Percentiles rank a stretch among this genome's conserved stretches.
These are phyloP conservation scores for Epinephelus coioides DNA, from an alignment of 2,797 vertebrate genomes.

Conservation along the genomic window DNA sequence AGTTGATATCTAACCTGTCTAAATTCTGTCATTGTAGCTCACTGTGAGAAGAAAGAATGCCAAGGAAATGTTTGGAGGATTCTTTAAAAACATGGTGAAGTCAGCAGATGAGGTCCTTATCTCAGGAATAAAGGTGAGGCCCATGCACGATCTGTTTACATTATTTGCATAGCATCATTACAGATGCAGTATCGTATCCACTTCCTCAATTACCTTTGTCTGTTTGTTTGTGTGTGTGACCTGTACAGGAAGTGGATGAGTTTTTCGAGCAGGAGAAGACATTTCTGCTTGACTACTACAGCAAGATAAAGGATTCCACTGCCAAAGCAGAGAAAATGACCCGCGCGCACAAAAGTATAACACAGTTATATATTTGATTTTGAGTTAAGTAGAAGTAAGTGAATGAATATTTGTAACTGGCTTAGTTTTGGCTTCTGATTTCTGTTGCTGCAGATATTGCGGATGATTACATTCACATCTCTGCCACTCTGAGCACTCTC, in stretches of 20 bases:
- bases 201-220: slow-evolving; percentile 4
- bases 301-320: slow-evolving; percentile 96
- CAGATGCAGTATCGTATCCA: neutral
- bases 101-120: slow-evolving; percentile 97
- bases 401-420: slow-evolving; percentile 7
- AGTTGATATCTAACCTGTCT: slow-evolving; percentile 17
- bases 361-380: neutral
- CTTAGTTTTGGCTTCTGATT: slow-evolving; percentile 51
- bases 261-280: slow-evolving; percentile 99
- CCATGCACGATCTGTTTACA: neutral
- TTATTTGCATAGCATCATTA: neutral
- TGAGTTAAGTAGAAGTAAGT: neutral
- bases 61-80: slow-evolving; percentile 98
- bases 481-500: slow-evolving; percentile 90
- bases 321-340: slow-evolving; percentile 98
- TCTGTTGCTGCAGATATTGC: slow-evolving; percentile 90
- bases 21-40: slow-evolving; percentile 83
- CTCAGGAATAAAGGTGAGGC: slow-evolving; percentile 94
- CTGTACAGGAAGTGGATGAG: slow-evolving; percentile 94
- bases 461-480: slow-evolving; percentile 96
- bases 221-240: slow-evolving; percentile 13
- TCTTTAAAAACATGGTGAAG: slow-evolving; percentile 97
- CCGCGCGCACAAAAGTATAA: slow-evolving; percentile 94
- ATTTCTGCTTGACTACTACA: slow-evolving; percentile 95
- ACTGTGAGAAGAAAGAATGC: slow-evolving; percentile 97